Evolutionary conservation across 2,888 invertebrate species (phyloP).

Genomic region (Amblyteles armatorius): DNA sequence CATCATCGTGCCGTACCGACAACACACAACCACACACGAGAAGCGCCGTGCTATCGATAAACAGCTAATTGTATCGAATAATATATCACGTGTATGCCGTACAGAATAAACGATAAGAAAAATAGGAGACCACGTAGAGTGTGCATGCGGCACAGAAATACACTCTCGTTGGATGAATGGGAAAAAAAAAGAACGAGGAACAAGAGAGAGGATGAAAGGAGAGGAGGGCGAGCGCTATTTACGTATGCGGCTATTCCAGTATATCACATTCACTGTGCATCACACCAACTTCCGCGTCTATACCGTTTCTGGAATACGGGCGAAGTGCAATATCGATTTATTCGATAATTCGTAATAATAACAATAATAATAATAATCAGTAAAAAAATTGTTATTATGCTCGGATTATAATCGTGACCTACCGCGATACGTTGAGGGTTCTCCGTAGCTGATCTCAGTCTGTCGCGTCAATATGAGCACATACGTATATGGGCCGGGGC

Average conservation of each 20-base stretch:
- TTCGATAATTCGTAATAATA: not conserved
- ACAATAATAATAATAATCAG: constrained; percentile 7
- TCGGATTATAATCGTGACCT: not conserved
- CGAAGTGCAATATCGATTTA: constrained; percentile 3
- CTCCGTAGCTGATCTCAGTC: not conserved
- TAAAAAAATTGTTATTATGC: not conserved
- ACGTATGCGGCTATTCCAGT: constrained; percentile 40
- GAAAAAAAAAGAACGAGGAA: constrained; percentile 17
- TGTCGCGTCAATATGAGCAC: not conserved
- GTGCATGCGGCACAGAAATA: constrained; percentile 3
- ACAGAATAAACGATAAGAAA: not conserved
- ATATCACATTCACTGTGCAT: constrained; percentile 27
- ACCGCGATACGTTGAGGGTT: not conserved
- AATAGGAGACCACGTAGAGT: not conserved
- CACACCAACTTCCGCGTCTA: constrained; percentile 24
- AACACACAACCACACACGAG: not conserved
- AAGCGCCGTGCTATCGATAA: constrained; percentile 7
- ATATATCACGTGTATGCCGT: not conserved
- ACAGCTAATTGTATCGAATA: constrained; percentile 23
- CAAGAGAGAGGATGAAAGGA: constrained; percentile 23
- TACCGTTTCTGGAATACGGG: constrained; percentile 6
- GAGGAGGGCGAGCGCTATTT: constrained; percentile 35
- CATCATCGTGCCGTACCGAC: not conserved
- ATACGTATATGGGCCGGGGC: not conserved
- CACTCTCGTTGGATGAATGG: constrained; percentile 36